Evolutionary conservation across 1,140 invertebrate genomes (phyloP).

Genomic region (Tetramorium simillimum): DNA sequence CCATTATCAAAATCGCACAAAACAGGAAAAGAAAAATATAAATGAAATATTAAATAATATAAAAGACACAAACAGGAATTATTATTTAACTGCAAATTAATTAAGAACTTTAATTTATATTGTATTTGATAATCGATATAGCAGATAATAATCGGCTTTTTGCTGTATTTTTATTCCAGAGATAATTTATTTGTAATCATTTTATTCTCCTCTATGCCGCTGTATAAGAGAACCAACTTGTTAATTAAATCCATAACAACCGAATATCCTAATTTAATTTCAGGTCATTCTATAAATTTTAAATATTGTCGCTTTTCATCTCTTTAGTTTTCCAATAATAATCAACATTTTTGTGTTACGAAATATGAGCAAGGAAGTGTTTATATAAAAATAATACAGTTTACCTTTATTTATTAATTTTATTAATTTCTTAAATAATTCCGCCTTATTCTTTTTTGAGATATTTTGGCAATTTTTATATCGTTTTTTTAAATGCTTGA

Average conservation of each 20-base stretch:
- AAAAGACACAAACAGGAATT: background rate
- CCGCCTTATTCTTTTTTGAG: too few species aligned
- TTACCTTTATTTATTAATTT: too few species aligned
- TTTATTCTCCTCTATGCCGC: background rate
- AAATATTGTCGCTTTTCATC: background rate
- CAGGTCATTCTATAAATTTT: background rate
- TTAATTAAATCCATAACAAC: constrained; percentile 13
- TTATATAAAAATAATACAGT: too few species aligned
- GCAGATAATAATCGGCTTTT: background rate
- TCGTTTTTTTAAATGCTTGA: too few species aligned
- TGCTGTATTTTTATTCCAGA: background rate
- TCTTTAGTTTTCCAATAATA: background rate
- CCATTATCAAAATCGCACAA: background rate
- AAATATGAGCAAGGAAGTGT: background rate
- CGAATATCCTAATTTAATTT: background rate
- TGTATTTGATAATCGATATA: background rate
- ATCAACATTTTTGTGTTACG: background rate
- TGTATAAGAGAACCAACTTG: background rate
- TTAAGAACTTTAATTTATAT: background rate
- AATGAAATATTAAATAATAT: background rate
- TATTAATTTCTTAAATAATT: too few species aligned
- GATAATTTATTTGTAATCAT: background rate
- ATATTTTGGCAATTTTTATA: too few species aligned
- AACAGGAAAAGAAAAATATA: background rate
- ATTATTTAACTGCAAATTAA: background rate